Evolutionary conservation across 2,797 vertebrate genomes (phyloP).

Genomic region (Australoheros facetus): DNA sequence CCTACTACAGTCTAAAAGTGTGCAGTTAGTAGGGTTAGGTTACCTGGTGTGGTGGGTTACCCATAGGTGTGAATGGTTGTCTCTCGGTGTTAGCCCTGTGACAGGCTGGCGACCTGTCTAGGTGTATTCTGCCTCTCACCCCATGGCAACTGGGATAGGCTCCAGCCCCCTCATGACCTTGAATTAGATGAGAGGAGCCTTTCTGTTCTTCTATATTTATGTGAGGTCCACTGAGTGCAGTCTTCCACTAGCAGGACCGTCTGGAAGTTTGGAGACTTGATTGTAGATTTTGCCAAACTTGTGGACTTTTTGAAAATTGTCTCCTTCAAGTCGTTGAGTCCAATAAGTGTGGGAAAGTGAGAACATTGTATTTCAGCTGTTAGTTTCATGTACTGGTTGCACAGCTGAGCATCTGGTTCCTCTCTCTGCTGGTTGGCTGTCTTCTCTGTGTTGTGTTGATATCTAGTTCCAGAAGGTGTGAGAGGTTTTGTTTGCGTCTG

Average conservation of each 20-base stretch:
- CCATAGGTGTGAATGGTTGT: no score
- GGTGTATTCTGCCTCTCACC: no score
- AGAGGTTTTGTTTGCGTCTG: slow-evolving; percentile 19
- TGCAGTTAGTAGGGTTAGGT: no score
- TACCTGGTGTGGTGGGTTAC: no score
- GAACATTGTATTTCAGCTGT: background rate
- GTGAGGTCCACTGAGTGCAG: background rate
- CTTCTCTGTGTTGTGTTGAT: slow-evolving; percentile 22
- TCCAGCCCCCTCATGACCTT: no score
- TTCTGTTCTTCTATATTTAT: background rate
- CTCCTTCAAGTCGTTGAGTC: background rate
- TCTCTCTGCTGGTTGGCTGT: slow-evolving; percentile 10
- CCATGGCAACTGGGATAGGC: no score
- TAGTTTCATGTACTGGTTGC: slow-evolving; percentile 10
- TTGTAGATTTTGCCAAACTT: background rate
- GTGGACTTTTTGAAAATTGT: background rate
- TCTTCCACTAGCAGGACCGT: background rate
- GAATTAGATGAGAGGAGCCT: no score
- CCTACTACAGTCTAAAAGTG: no score
- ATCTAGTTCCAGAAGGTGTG: background rate
- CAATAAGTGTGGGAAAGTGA: background rate
- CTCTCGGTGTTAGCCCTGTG: no score
- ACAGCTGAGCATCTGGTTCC: slow-evolving; percentile 20
- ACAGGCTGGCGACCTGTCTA: no score
- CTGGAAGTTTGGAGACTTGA: background rate